Evolutionary conservation across 1,140 invertebrate genomes (phyloP), one percentile per base, ranked within the genome.

Genomic region (Bicyclus anynana): DNA sequence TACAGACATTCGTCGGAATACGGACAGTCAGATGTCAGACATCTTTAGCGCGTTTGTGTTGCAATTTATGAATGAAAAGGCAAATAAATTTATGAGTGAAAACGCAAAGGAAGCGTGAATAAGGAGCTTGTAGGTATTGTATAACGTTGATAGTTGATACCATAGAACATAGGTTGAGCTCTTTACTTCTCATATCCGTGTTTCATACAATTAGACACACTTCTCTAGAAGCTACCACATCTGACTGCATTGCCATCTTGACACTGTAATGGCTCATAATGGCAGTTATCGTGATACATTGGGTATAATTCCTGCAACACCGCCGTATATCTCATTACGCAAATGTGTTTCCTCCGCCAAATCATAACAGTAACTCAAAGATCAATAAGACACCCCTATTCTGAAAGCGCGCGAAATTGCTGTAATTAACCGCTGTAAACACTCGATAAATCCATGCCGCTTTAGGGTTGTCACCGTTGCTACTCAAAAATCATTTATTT

Each of bases 341-440:
- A 20, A 3, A 0, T 16, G 16, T 29, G 29, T 40, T 40, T 40
- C 9, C 14, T 3, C 10, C 23, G 26, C 46, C 7, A 57, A 17
- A 42, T 49, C 46, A 54, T 49, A 51, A 42, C 44, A 58, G 48
- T 58, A 63, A 62, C 33, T 57, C 47, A 46, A 51, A 51, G 42
- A 54, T 48, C 44, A 21, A 47, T 27, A 35, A 53, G 44, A 37
- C 46, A 58, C 35, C 55, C 59, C 51, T 65, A 65, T 62, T 62
- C 44, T 52, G 20, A 53, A 62, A 51, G 54, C 54, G 52, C 53
- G 29, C 48, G 53, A 64, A 56, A 59, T 59, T 46, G 53, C 59
- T 23, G 46, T 60, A 53, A 62, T 65, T 66, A 69, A 60, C 63
- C 51, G 20, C 57, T 35, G 56, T 55, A 60, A 65, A 66, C 64